phyloP scores from a whole-genome alignment of 2,113 vertebrate species.

The Sminthopsis crassicaudata region DNA sequence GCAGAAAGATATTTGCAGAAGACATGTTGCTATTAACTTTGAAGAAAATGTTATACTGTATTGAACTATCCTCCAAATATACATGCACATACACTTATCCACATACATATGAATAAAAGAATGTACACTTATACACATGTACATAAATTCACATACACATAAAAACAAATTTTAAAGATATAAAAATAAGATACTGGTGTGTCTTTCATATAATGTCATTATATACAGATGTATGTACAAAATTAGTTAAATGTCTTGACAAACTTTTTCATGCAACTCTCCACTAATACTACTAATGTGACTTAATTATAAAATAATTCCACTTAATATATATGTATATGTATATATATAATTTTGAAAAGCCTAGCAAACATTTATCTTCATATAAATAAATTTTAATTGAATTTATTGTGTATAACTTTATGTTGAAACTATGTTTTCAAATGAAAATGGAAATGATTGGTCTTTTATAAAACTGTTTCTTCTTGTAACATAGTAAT shows the following conservation, averaged over 20 bases:
- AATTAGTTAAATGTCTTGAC: not conserved
- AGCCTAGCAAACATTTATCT: not conserved
- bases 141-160: not conserved
- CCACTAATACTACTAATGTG: not conserved
- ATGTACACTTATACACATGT: not conserved
- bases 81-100: not conserved
- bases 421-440: not conserved
- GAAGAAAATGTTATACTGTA: not conserved
- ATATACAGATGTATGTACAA: no score
- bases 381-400: not conserved
- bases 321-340: no score
- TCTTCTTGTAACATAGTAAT: not conserved
- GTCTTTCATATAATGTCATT: no score
- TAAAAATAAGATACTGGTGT: no score
- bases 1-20: not conserved
- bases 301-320: not conserved
- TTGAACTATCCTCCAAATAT: not conserved
- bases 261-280: not conserved
- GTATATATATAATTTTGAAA: no score
- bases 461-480: not conserved
- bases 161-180: not conserved
- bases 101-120: not conserved
- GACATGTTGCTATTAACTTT: not conserved
- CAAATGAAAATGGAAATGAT: not conserved
- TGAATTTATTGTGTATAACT: not conserved